Conservation (phyloP, 2,888 invertebrate species). For the Chrysolina oricalcia region DNA sequence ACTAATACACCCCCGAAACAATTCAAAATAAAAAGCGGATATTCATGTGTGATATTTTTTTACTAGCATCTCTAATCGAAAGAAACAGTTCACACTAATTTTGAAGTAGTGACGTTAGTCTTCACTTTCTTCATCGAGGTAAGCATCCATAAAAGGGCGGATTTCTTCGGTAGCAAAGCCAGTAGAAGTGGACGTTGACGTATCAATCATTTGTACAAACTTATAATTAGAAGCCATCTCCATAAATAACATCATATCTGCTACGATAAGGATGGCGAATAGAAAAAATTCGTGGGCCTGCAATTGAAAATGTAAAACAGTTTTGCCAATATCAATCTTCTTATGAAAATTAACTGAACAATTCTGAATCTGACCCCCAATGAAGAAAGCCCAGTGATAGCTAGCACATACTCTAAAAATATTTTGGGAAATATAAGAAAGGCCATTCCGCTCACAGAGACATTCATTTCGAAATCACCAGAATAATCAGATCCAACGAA, state of each 20-base stretch:
- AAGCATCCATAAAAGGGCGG: slow-evolving; percentile 32
- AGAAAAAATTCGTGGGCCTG: slow-evolving; percentile 85
- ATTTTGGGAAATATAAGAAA: too few relatives aligned
- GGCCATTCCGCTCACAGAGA: too few relatives aligned
- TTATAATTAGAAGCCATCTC: slow-evolving; percentile 75
- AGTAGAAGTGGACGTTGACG: slow-evolving; percentile 68
- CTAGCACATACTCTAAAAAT: too few relatives aligned
- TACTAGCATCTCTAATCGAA: neutral
- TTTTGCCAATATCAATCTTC: neutral
- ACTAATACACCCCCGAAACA: neutral
- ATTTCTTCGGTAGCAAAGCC: slow-evolving; percentile 44
- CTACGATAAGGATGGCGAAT: slow-evolving; percentile 79
- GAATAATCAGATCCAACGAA: too few relatives aligned
- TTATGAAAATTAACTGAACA: too few relatives aligned
- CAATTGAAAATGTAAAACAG: slow-evolving; percentile 52
- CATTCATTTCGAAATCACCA: too few relatives aligned
- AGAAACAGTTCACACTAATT: neutral
- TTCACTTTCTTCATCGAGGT: slow-evolving; percentile 1
- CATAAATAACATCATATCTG: slow-evolving; percentile 79
- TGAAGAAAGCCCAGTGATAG: too few relatives aligned
- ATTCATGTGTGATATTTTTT: slow-evolving; percentile 4
- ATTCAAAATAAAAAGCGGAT: too few relatives aligned
- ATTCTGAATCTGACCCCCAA: too few relatives aligned
- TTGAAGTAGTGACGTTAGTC: neutral
- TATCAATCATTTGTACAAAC: slow-evolving; percentile 68